phyloP scores from a whole-genome alignment of 92 coral and sea anemone genomes.

The Paramuricea clavata region DNA sequence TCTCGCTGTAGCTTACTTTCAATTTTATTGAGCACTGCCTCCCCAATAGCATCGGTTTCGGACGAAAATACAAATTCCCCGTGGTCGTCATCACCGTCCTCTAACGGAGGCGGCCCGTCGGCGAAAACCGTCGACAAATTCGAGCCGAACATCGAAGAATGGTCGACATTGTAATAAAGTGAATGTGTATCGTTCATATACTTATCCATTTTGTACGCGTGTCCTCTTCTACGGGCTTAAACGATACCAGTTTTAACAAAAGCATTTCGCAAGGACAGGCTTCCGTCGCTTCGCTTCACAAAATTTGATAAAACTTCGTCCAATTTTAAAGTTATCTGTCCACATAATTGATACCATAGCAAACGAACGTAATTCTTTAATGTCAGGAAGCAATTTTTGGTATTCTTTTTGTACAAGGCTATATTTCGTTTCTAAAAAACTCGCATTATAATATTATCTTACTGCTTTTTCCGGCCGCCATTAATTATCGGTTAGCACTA shows the following conservation, averaged over 20 bases:
- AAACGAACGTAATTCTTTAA: not conserved
- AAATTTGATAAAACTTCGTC: not conserved
- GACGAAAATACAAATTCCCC: constrained; percentile 83
- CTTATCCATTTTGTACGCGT: constrained; percentile 34
- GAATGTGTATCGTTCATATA: constrained; percentile 64
- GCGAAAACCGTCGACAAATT: constrained; percentile 96
- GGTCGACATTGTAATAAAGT: constrained; percentile 81
- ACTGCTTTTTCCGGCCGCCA: constrained; percentile 24
- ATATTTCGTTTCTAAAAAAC: not conserved
- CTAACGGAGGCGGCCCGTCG: constrained; percentile 98
- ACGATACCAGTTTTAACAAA: not conserved
- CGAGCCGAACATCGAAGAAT: constrained; percentile 90
- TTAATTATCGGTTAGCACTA: too few relatives aligned
- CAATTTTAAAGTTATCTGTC: not conserved
- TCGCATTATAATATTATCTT: constrained; percentile 1
- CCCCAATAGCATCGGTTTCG: constrained; percentile 35
- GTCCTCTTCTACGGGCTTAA: constrained; percentile 4
- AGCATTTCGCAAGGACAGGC: not conserved
- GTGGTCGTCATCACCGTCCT: constrained; percentile 91
- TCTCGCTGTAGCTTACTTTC: constrained; percentile 44
- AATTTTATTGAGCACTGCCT: constrained; percentile 43
- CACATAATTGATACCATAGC: not conserved
- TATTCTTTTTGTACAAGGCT: not conserved
- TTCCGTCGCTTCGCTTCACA: not conserved
- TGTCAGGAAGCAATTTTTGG: not conserved